These are phyloP conservation scores for Hermatobates lingyangjiaoensis DNA, from an alignment of 1,140 invertebrate genomes.

Conservation along the genomic window DNA sequence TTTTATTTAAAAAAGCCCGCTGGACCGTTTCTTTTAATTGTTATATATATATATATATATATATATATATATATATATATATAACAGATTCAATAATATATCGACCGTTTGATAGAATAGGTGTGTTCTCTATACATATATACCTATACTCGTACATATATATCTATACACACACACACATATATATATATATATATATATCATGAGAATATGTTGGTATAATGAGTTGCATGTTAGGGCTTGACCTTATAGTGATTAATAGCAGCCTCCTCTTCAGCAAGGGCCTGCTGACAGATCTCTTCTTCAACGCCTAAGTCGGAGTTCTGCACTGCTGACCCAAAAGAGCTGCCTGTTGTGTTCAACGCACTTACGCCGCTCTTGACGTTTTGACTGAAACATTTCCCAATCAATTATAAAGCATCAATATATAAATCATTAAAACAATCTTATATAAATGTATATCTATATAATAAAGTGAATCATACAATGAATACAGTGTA, in stretches of 20 bases:
- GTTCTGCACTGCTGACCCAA: slow-evolving; percentile 54
- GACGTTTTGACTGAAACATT: slow-evolving; percentile 58
- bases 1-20: not conserved
- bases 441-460: not conserved
- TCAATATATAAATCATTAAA: not conserved
- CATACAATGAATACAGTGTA: not conserved
- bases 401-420: not conserved
- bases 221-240: not conserved
- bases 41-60: too few relatives aligned
- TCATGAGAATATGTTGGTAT: not conserved
- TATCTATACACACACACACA: too few relatives aligned
- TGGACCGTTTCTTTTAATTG: too few relatives aligned
- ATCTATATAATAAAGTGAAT: not conserved
- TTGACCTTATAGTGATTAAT: slow-evolving; percentile 87
- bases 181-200: too few relatives aligned
- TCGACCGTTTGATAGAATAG: too few relatives aligned
- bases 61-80: too few relatives aligned
- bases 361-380: slow-evolving; percentile 76
- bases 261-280: slow-evolving; percentile 86
- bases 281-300: slow-evolving; percentile 58
- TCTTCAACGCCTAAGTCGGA: slow-evolving; percentile 59
- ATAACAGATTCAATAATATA: too few relatives aligned
- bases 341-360: slow-evolving; percentile 69
- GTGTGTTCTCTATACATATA: not conserved
- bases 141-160: too few relatives aligned